Conservation (phyloP, 2,888 invertebrate genomes). For the Amiota minor region DNA sequence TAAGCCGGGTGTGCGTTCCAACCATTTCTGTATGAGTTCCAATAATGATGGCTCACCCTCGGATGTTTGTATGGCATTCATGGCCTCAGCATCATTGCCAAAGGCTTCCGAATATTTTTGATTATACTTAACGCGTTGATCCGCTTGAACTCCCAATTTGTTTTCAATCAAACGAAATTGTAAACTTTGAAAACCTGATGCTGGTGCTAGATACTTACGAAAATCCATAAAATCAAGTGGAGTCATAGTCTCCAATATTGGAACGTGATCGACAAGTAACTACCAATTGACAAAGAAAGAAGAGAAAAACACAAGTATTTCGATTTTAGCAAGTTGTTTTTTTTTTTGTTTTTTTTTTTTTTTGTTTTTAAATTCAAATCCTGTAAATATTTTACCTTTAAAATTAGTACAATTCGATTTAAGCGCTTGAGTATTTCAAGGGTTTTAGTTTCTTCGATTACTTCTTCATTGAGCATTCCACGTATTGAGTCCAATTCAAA, state of each 20-base stretch:
- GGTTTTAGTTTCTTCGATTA: constrained; percentile 92
- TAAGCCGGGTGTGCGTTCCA: constrained; percentile 94
- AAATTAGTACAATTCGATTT: constrained; percentile 91
- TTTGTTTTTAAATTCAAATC: neutral
- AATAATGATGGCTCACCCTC: constrained; percentile 89
- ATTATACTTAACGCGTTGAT: constrained; percentile 93
- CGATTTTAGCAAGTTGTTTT: neutral
- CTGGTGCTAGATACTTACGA: constrained; percentile 91
- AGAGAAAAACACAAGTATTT: neutral
- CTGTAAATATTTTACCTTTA: constrained; percentile 81
- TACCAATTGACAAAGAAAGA: constrained; percentile 69
- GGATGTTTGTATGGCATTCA: constrained; percentile 78
- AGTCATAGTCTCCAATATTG: constrained; percentile 98
- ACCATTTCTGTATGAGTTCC: constrained; percentile 91
- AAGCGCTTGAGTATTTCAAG: constrained; percentile 93
- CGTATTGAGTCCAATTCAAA: constrained; percentile 96
- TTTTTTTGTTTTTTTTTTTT: neutral
- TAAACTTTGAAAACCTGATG: constrained; percentile 97
- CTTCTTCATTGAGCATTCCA: constrained; percentile 81
- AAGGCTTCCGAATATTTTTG: constrained; percentile 92
- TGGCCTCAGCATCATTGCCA: constrained; percentile 80
- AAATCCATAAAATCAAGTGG: constrained; percentile 99
- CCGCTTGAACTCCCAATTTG: constrained; percentile 86
- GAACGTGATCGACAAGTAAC: constrained; percentile 96
- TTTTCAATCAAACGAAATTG: constrained; percentile 97